phyloP scores from a whole-genome alignment of 2,113 vertebrate species.

The Xiphophorus maculatus region DNA sequence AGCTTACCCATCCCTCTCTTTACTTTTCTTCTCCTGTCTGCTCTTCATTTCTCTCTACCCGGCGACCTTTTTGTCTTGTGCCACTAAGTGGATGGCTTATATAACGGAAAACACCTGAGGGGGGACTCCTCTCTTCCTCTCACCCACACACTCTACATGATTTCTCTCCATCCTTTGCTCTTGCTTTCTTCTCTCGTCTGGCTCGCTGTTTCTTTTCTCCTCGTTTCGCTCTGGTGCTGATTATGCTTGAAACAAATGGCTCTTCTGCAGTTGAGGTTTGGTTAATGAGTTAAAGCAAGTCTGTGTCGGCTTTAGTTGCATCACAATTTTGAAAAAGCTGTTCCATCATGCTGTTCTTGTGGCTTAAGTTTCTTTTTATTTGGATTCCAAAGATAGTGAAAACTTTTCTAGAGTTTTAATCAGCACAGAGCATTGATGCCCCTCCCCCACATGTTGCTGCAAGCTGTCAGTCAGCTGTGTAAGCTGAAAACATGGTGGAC shows the following conservation, averaged over 20 bases:
- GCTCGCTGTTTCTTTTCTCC: slow-evolving; percentile 10
- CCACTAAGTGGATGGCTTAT: slow-evolving; percentile 74
- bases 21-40: slow-evolving; percentile 12
- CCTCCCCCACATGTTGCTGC: neutral
- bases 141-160: slow-evolving; percentile 36
- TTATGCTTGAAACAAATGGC: slow-evolving; percentile 27
- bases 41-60: slow-evolving; percentile 44
- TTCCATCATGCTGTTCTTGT: neutral
- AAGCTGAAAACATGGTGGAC: neutral
- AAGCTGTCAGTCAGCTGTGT: neutral
- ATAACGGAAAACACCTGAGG: slow-evolving; percentile 63
- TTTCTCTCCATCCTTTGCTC: slow-evolving; percentile 31
- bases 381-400: neutral
- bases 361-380: neutral
- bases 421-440: neutral
- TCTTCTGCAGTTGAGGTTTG: slow-evolving; percentile 31
- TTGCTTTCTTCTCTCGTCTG: slow-evolving; percentile 13
- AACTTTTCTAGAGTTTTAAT: neutral
- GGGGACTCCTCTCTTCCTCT: slow-evolving; percentile 44
- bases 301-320: neutral
- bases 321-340: neutral
- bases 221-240: slow-evolving; percentile 13
- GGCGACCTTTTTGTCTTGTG: slow-evolving; percentile 63
- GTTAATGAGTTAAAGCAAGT: neutral
- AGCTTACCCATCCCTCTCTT: slow-evolving; percentile 30